Percentiles rank a stretch among this genome's conserved stretches.
Conservation (phyloP, 92 coral and sea anemone species). For the Umimayanthus kanabou region DNA sequence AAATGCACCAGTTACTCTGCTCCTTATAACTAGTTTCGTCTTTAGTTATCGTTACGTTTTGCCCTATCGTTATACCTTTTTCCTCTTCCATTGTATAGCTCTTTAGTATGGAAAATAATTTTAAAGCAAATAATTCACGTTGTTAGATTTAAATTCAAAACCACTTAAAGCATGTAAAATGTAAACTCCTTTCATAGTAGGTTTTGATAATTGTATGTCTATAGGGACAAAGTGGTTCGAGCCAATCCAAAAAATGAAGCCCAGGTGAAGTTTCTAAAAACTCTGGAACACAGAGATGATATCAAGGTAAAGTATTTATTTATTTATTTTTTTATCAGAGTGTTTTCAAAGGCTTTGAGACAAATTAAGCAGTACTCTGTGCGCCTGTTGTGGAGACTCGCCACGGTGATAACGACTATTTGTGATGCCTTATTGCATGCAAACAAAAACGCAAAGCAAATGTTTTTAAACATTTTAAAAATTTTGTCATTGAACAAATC, state of each 20-base stretch:
- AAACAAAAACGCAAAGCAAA: too few relatives aligned
- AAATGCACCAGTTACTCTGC: too few relatives aligned
- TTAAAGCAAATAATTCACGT: neutral
- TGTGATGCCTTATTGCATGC: too few relatives aligned
- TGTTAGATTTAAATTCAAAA: neutral
- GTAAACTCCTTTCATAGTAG: neutral
- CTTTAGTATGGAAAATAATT: too few relatives aligned
- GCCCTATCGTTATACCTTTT: too few relatives aligned
- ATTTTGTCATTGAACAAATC: too few relatives aligned
- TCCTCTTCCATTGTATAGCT: too few relatives aligned
- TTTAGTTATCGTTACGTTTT: too few relatives aligned
- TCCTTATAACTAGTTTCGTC: too few relatives aligned
- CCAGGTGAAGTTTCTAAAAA: conserved; percentile 38
- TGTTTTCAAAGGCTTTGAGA: neutral
- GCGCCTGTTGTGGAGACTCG: too few relatives aligned
- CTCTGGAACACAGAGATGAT: conserved; percentile 13
- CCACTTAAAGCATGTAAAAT: neutral
- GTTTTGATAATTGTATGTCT: neutral
- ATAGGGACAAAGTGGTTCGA: conserved; percentile 52
- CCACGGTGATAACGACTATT: too few relatives aligned
- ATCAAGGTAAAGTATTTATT: neutral
- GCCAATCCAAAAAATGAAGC: conserved; percentile 35
- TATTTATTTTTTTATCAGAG: neutral
- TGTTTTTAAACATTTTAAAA: too few relatives aligned
- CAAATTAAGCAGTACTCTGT: neutral